A percentile compares a stretch with the other conserved stretches of the same genome.
phyloP scores from a whole-genome alignment of 2,888 invertebrate species.

The Drosophila limbata region DNA sequence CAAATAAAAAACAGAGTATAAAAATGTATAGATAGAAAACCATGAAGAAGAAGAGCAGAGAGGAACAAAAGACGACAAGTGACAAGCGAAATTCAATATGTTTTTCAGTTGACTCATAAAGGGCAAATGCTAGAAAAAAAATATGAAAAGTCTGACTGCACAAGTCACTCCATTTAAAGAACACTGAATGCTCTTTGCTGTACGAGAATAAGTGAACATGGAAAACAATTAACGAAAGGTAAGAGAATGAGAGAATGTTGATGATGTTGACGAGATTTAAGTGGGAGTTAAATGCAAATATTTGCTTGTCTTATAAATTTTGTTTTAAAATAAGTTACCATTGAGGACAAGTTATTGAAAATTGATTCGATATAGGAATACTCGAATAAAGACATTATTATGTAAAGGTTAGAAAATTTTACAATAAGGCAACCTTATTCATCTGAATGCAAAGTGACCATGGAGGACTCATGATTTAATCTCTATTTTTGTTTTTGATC shows the following conservation, averaged over 20 bases:
- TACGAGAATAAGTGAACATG: neutral
- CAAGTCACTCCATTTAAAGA: neutral
- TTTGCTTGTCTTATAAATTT: neutral
- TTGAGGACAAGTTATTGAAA: too few species aligned
- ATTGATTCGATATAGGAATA: too few species aligned
- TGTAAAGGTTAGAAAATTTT: too few species aligned
- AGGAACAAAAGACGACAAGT: slow-evolving; percentile 51
- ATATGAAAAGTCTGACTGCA: neutral
- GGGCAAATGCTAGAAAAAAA: slow-evolving; percentile 18
- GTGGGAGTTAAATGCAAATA: neutral
- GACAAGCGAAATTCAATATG: slow-evolving; percentile 68
- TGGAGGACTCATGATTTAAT: too few species aligned
- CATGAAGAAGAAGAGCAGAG: neutral
- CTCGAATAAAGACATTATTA: too few species aligned
- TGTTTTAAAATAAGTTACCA: too few species aligned
- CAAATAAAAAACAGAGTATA: slow-evolving; percentile 29
- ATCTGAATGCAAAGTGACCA: too few species aligned
- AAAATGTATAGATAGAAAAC: slow-evolving; percentile 18
- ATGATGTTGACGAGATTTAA: neutral
- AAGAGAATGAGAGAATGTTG: neutral
- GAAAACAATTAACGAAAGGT: neutral
- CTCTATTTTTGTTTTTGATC: too few species aligned
- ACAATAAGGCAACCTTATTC: too few species aligned
- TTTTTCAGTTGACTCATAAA: slow-evolving; percentile 45
- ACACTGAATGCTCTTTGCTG: slow-evolving; percentile 2